A percentile compares a stretch with the other conserved stretches of the same genome.
Conservation (phyloP, 35 echinoderm and acorn worm genomes). For the Antedon bifida region DNA sequence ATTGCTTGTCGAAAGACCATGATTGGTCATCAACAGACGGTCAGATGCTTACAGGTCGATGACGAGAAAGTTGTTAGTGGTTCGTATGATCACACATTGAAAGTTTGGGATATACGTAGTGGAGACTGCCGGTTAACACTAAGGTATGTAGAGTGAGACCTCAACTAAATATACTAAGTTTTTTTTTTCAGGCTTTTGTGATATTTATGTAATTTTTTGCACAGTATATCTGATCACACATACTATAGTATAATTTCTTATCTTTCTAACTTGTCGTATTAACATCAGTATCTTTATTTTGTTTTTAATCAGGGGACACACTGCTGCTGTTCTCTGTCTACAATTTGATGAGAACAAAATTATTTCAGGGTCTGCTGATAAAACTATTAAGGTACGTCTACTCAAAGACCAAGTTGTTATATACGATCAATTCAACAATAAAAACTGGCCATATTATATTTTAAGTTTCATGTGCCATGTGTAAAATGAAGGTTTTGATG, state of each 20-base stretch:
- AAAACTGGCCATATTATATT: too few relatives aligned
- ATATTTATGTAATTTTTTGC: too few relatives aligned
- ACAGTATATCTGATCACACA: too few relatives aligned
- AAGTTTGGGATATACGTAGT: conserved; percentile 94
- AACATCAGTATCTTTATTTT: too few relatives aligned
- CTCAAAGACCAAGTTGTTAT: too few relatives aligned
- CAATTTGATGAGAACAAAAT: conserved; percentile 93
- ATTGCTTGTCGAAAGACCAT: conserved; percentile 91
- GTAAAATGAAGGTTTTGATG: too few relatives aligned
- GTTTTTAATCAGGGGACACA: conserved; percentile 54
- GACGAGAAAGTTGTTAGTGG: conserved; percentile 99
- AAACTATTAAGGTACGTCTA: conserved; percentile 79
- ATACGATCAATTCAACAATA: too few relatives aligned
- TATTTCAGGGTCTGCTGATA: conserved; percentile 82
- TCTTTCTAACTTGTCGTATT: too few relatives aligned
- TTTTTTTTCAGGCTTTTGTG: too few relatives aligned
- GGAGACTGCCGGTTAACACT: conserved; percentile 69
- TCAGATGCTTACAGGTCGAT: conserved; percentile 85
- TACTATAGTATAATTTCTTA: too few relatives aligned
- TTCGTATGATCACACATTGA: conserved; percentile 83
- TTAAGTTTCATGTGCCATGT: too few relatives aligned
- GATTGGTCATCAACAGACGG: conserved; percentile 82
- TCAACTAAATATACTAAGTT: too few relatives aligned
- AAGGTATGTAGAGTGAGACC: conserved; percentile 46
- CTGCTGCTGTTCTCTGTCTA: conserved; percentile 79